Base-by-base conservation (phyloP, 2,888 invertebrate species). In the Sinodicranocentrus sp. region DNA sequence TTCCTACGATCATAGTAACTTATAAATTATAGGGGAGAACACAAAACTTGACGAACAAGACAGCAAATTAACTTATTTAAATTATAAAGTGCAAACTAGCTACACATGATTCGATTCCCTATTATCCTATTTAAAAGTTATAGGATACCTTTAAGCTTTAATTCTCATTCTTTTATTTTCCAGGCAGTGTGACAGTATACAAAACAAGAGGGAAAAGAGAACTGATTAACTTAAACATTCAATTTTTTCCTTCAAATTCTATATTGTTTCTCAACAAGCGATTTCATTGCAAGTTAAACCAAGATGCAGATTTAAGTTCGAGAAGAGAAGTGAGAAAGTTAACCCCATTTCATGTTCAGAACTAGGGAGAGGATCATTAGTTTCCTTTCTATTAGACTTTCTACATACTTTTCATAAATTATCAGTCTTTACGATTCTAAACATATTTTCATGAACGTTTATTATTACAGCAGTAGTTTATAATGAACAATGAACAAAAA, bases 341-440 rank as follows among this genome's bases (percentile, higher is more conserved):
- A 33, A 33, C 33, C 33, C 10, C 33, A 6, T 33, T 33, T 10
- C 33, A 33, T 33, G 3, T 26, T 26, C 26, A 54, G 2, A 5
- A 54, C 1, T 54, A 54, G 5, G 3, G 25, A 15, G 23, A n/a
- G n/a, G n/a, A 26, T 61, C 25, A 28, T 26, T 25, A n/a, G 15
- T 28, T 10, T 25, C 10, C 10, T 61, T 61, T 25, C 61, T n/a
- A 8, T n/a, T 17, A n/a, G 2, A 61, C 26, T 61, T 61, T 61
- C 8, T 21, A 61, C 25, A 5, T 6, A 25, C 8, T 54, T 39
- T 63, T 19, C 65, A 67, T 77, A 77, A 77, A 77, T 77, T 77
- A 77, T 77, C 77, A 77, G 77, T 77, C 77, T 77, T 77, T 77
- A 77, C 68, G 68, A 68, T 77, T 68, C 77, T 67, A 77, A n/a